Evolutionary conservation across 2,888 invertebrate genomes (phyloP).

Genomic region (Pelosia muscerda): DNA sequence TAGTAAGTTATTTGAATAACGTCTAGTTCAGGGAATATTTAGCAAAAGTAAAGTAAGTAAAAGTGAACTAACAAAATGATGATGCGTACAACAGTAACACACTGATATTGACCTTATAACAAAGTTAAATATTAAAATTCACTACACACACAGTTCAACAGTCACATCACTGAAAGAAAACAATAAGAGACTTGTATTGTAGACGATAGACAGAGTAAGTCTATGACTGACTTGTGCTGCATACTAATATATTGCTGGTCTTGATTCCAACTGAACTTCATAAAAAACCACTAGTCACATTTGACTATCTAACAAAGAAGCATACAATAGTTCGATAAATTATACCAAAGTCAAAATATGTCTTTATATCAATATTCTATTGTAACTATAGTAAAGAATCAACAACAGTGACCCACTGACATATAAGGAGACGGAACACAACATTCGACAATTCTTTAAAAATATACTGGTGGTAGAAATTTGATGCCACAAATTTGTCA

Average conservation of each 20-base stretch:
- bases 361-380: background rate
- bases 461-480: too few species aligned
- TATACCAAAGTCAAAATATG: too few species aligned
- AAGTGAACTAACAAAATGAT: background rate
- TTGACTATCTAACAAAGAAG: too few species aligned
- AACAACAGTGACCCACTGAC: background rate
- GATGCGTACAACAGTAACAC: background rate
- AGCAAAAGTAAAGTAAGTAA: background rate
- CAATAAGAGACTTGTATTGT: background rate
- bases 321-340: background rate
- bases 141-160: slow-evolving; percentile 9
- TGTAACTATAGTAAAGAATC: background rate
- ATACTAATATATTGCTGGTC: background rate
- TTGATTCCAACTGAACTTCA: background rate
- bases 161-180: slow-evolving; percentile 17
- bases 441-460: background rate
- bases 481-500: too few species aligned
- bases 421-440: background rate
- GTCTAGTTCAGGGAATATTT: too few species aligned
- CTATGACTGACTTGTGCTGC: slow-evolving; percentile 5
- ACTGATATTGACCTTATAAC: slow-evolving; percentile 6
- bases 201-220: background rate
- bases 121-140: slow-evolving; percentile 8
- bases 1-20: too few species aligned
- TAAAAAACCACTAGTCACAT: background rate